Evolutionary conservation across 2,797 vertebrate species (phyloP).

Genomic region (Lophius americanus): DNA sequence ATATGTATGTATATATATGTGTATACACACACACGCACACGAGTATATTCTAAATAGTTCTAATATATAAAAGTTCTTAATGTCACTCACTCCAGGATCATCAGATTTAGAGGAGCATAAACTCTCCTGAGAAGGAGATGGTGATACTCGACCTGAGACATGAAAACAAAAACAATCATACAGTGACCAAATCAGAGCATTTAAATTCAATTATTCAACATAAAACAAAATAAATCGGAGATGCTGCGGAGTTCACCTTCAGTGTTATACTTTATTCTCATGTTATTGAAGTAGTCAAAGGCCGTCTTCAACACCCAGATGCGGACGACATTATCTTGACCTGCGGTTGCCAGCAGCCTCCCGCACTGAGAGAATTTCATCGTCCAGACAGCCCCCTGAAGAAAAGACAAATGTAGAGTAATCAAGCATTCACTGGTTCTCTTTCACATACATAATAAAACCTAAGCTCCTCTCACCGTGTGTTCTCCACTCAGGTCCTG

Average conservation of each 20-base stretch:
- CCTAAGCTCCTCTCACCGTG: constrained; percentile 81
- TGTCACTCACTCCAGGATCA: constrained; percentile 89
- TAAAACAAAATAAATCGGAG: no score
- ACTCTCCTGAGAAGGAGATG: constrained; percentile 98
- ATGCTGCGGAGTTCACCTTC: constrained; percentile 73
- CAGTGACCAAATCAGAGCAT: neutral
- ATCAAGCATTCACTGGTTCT: neutral
- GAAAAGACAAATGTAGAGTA: neutral
- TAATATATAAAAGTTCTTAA: neutral
- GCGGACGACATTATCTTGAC: constrained; percentile 96
- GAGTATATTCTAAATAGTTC: no score
- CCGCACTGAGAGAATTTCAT: constrained; percentile 99
- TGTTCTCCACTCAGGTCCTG: constrained; percentile 99
- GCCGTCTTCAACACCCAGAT: constrained; percentile 99
- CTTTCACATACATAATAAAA: neutral
- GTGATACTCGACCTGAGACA: constrained; percentile 92
- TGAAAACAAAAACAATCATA: constrained; percentile 3
- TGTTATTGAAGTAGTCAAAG: constrained; percentile 99
- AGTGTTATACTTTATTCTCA: constrained; percentile 98
- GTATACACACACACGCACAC: no score
- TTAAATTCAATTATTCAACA: neutral
- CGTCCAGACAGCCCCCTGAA: constrained; percentile 97
- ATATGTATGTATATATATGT: no score
- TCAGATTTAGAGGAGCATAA: constrained; percentile 98
- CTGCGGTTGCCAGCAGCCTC: constrained; percentile 92